Base-by-base conservation (phyloP, 2,797 vertebrate genomes). In the Garrulus glandarius region DNA sequence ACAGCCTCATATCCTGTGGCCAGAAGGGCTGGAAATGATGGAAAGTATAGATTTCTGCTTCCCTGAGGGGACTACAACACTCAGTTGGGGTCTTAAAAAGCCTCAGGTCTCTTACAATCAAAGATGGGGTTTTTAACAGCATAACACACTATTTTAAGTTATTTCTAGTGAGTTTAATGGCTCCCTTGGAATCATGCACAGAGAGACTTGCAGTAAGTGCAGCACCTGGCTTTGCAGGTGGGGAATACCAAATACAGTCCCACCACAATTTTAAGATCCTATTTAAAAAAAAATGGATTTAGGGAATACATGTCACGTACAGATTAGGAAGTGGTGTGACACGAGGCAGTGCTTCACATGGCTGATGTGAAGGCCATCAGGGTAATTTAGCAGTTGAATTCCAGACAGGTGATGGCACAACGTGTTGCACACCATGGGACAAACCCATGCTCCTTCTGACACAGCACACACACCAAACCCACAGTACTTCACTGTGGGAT, bases 21-120 rank as follows among this genome's bases (percentile, higher is more conserved):
- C 9, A 4, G 82, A 69, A 70, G 47, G 79, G 72, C 55, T 92
- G 79, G 59, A 86, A 90, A 89, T 82, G 64, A 84, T 87, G 89
- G 60, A 67, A 77, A 93, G 44, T 50, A 57, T 47, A 67, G 56
- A 93, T 87, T 95, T 92, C 85, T 86, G 59, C 59, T 36, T 79
- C 74, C 56, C 80, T 65, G 80, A 79, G 63, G 70, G 74, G 64
- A 76, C 24, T 10, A 12, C 49, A 67, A 53, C 27, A 76, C 59
- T 92, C 13, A 4, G 4, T 30, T 67, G 55, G 46, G 46, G 60
- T 71, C 68, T 83, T 80, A 64, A 85, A 95, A 75, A 90, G 83
- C 71, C 77, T 67, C 34, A 86, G 63, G 60, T 92, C 70, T 86
- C 76, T 88, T 71, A 87, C 34, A 88, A 84, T 76, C 94, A 93